Percentiles rank a stretch among this genome's conserved stretches.
phyloP scores from a whole-genome alignment of 2,113 vertebrate genomes.

The Pogonocichla stellata region DNA sequence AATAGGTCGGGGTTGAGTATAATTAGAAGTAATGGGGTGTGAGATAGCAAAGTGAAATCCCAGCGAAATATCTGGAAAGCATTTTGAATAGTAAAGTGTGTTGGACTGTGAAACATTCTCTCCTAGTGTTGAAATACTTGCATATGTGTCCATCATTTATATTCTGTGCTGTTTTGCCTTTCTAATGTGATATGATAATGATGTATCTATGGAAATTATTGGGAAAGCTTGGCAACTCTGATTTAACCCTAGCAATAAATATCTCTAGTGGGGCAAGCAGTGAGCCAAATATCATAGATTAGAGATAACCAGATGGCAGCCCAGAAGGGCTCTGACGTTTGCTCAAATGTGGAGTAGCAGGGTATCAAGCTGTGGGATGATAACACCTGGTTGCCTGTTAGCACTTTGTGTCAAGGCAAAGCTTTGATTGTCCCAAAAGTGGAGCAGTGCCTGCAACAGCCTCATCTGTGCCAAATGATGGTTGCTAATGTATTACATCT shows the following conservation, averaged over 20 bases:
- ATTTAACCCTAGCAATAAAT: not conserved
- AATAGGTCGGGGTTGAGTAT: slow-evolving; percentile 3
- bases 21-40: slow-evolving; percentile 27
- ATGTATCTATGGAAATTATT: slow-evolving; percentile 28
- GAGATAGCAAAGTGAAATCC: slow-evolving; percentile 1
- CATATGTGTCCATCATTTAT: slow-evolving; percentile 33
- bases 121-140: slow-evolving; percentile 15
- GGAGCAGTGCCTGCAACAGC: not conserved
- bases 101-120: slow-evolving; percentile 35
- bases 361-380: slow-evolving; percentile 27
- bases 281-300: slow-evolving; percentile 22
- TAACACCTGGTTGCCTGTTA: slow-evolving; percentile 32
- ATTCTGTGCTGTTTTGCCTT: slow-evolving; percentile 11
- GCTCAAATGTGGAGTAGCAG: slow-evolving; percentile 39
- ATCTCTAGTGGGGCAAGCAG: not conserved
- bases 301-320: slow-evolving; percentile 47
- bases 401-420: slow-evolving; percentile 39
- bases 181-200: slow-evolving; percentile 25
- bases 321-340: slow-evolving; percentile 50
- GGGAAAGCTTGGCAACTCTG: not conserved
- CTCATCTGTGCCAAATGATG: not conserved
- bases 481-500: not conserved
- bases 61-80: not conserved
- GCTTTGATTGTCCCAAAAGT: slow-evolving; percentile 23
- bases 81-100: slow-evolving; percentile 12